A percentile compares a stretch with the other conserved stretches of the same genome.
phyloP scores from a whole-genome alignment of 64 coral and sea anemone genomes.

The Stichodactyla mertensii region DNA sequence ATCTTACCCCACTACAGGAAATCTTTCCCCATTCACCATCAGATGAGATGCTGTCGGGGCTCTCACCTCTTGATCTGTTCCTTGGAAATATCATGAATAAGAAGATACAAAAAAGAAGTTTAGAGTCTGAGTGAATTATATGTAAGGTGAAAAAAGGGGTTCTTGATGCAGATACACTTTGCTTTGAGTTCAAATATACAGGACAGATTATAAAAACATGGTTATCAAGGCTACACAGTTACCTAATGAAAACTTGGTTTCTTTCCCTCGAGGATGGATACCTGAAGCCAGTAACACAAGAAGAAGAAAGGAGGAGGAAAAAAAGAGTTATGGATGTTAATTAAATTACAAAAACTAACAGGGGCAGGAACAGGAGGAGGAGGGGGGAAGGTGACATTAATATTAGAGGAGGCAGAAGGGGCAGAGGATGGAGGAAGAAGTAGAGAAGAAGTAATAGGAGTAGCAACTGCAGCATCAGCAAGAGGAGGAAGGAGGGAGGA shows the following conservation, averaged over 20 bases:
- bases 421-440: no score
- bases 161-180: no score
- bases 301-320: neutral
- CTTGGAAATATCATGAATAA: neutral
- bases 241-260: slow-evolving; percentile 80
- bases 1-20: slow-evolving; percentile 80
- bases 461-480: no score
- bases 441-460: no score
- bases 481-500: no score
- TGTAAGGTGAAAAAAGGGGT: no score
- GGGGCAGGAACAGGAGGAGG: no score
- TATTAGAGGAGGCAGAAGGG: no score
- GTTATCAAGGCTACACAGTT: neutral
- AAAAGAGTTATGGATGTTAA: no score
- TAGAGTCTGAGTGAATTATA: neutral
- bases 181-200: neutral
- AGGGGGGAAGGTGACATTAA: no score
- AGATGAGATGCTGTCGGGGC: slow-evolving; percentile 27
- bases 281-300: slow-evolving; percentile 27
- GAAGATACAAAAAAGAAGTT: neutral
- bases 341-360: no score
- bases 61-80: neutral
- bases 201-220: neutral
- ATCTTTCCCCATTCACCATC: slow-evolving; percentile 73
- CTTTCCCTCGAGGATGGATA: slow-evolving; percentile 68